Evolutionary conservation across 2,113 vertebrate genomes (phyloP).

Genomic region (Oncorhynchus kisutch): DNA sequence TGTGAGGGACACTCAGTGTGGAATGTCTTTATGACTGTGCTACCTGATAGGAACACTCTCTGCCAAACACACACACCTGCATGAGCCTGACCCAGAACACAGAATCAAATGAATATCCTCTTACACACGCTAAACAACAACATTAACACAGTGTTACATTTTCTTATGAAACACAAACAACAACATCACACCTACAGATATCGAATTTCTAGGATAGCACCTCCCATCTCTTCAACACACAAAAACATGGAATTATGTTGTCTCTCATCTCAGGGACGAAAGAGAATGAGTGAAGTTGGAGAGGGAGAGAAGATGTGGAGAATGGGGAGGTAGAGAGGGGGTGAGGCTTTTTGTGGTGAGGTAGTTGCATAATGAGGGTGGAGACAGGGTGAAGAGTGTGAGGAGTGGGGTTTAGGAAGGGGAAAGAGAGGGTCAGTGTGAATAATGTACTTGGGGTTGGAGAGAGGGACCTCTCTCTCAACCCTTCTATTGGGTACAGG

Average conservation of each 20-base stretch:
- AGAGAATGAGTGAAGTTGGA: conserved; percentile 32
- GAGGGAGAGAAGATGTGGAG: conserved; percentile 16
- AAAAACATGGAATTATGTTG: background rate
- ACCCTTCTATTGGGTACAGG: conserved; percentile 48
- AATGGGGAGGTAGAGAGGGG: background rate
- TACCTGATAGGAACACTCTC: conserved; percentile 39
- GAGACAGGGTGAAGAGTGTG: background rate
- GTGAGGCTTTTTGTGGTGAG: background rate
- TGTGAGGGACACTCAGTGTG: conserved; percentile 44
- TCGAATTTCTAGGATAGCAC: background rate
- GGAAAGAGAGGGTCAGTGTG: conserved; percentile 31
- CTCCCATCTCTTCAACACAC: background rate
- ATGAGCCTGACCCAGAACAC: conserved; percentile 30
- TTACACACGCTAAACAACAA: background rate
- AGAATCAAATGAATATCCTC: conserved; percentile 27
- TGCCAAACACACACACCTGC: conserved; percentile 52
- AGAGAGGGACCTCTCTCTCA: conserved; percentile 35
- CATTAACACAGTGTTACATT: background rate
- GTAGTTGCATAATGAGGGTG: background rate
- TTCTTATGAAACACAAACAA: background rate
- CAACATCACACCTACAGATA: background rate
- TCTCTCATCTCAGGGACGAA: conserved; percentile 16
- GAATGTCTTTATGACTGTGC: conserved; percentile 48
- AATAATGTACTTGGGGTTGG: conserved; percentile 7
- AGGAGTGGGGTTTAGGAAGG: background rate